phyloP scores from a whole-genome alignment of 1,140 invertebrate genomes.

The Frieseomelitta varia region DNA sequence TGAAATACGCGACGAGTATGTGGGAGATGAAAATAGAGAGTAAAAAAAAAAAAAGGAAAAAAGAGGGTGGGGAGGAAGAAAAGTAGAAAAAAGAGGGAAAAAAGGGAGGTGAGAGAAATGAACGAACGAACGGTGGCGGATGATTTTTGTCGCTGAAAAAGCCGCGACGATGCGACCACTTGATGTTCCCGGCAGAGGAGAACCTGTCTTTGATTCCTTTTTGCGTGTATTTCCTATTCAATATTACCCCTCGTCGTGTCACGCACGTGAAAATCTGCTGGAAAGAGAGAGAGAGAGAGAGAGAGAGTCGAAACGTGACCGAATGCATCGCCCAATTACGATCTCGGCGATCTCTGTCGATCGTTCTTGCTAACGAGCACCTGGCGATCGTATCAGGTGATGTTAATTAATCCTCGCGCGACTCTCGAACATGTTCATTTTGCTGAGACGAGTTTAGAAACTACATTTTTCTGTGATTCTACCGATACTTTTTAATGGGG shows the following conservation, averaged over 20 bases:
- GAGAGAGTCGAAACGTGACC: neutral
- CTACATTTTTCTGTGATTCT: neutral
- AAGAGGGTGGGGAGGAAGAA: neutral
- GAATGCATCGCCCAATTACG: conserved; percentile 30
- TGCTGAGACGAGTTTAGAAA: neutral
- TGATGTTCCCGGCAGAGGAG: conserved; percentile 1
- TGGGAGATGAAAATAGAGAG: neutral
- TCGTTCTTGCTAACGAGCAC: conserved; percentile 29
- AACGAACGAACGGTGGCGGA: neutral
- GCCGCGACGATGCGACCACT: conserved; percentile 12
- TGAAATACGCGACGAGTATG: conserved; percentile 9
- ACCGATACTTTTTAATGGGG: neutral
- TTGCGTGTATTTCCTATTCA: neutral
- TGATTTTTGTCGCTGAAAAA: conserved; percentile 41
- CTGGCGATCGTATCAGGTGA: neutral
- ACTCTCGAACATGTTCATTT: neutral
- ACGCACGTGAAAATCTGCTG: neutral
- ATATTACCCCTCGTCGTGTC: neutral
- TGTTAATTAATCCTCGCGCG: conserved; percentile 22
- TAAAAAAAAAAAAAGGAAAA: no score
- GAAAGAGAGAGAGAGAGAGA: no score
- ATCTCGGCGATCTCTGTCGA: neutral
- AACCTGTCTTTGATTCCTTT: conserved; percentile 8
- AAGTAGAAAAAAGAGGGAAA: no score
- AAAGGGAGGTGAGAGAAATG: neutral